Base-by-base conservation (phyloP, 2,797 vertebrate genomes). In the Amblyraja radiata region DNA sequence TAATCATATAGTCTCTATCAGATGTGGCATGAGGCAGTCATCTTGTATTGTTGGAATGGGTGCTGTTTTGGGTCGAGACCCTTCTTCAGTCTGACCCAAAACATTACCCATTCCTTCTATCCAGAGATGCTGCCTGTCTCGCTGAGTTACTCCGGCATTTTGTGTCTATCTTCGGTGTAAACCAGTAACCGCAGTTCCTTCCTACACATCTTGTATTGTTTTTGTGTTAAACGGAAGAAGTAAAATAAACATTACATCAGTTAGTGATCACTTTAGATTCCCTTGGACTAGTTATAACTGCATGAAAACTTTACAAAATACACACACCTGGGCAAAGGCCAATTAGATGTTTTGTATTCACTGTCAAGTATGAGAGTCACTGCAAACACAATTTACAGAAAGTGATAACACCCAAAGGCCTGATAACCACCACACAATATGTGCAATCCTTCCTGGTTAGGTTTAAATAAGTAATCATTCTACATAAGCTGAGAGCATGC, bases 391-490 rank as follows among this genome's bases (percentile, higher is more conserved):
- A 39, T 90, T 90, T 71, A 39, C 65, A 39, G n/a, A 90, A 14
- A 90, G 71, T 71, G 63, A 90, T 90, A 68, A 18, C 71, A 90
- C 86, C 86, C 86, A 71, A 71, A 68, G 86, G 63, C 65, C 88
- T 90, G 68, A 46, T 90, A 71, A 71, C 63, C 65, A 71, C 18
- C 21, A 21, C 16, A 73, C 65, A 91, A 39, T 73, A 32, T 25
- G 88, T 71, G 32, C 63, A 91, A 39, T 73, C 36, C 36, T 39
- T 65, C 23, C 23, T 39, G 68, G 68, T 91, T 91, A 73, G 68
- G 46, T 91, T 73, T 46, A 46, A 91, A 91, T 91, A 32, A 21
- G 32, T 18, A 91, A 73, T 46, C 68, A 46, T 73, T 32, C 32
- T 39, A 65, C 36, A 91, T 36, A 91, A 73, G 10, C 71, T 68